Evolutionary conservation across 2,888 invertebrate species (phyloP).

Genomic region (Emmelina monodactyla): DNA sequence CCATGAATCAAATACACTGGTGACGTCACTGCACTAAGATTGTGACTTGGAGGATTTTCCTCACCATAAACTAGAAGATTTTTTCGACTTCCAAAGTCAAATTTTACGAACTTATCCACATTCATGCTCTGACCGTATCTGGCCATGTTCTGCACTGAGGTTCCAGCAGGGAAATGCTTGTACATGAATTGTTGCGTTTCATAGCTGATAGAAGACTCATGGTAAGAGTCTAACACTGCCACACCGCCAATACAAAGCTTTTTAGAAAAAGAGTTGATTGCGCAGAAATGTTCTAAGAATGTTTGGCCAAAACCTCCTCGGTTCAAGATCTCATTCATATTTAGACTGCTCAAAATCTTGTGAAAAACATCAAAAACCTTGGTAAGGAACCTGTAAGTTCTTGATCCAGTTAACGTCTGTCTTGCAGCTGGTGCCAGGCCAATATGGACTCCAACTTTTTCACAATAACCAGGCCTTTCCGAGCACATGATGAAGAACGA

Average conservation of each 20-base stretch:
- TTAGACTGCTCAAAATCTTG: constrained; percentile 18
- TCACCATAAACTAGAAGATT: constrained; percentile 32
- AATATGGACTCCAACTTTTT: constrained; percentile 67
- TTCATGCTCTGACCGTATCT: constrained; percentile 34
- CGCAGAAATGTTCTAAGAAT: constrained; percentile 31
- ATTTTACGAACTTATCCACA: constrained; percentile 28
- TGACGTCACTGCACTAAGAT: constrained; percentile 26
- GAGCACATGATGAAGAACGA: constrained; percentile 72
- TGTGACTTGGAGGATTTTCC: constrained; percentile 29
- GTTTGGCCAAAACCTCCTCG: constrained; percentile 29
- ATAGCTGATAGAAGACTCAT: constrained; percentile 31
- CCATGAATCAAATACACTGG: constrained; percentile 38
- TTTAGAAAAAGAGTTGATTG: constrained; percentile 21
- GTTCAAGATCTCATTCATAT: constrained; percentile 28
- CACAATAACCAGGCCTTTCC: constrained; percentile 69
- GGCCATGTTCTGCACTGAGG: constrained; percentile 32
- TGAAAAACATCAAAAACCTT: constrained; percentile 19
- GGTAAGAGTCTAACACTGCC: constrained; percentile 25
- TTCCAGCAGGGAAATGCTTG: constrained; percentile 36
- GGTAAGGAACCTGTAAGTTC: constrained; percentile 18
- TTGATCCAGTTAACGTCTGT: constrained; percentile 43
- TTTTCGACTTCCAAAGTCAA: constrained; percentile 29
- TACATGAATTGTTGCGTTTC: constrained; percentile 25
- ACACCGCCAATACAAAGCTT: constrained; percentile 22
- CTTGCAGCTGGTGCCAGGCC: constrained; percentile 70